phyloP scores from a whole-genome alignment of 1,140 invertebrate genomes.

The Leguminivora glycinivorella region DNA sequence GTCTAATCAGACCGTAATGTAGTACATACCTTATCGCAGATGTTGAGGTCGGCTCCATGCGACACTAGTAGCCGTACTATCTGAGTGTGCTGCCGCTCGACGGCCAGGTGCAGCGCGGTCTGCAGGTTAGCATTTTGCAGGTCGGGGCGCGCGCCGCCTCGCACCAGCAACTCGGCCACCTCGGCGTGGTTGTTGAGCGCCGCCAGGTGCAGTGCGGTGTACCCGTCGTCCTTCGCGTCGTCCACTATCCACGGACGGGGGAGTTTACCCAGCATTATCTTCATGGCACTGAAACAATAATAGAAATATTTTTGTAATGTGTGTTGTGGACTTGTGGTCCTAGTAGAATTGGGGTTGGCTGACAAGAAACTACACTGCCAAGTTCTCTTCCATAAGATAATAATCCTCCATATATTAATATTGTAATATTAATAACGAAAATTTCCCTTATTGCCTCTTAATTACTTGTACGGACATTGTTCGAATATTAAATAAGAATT shows the following conservation, averaged over 20 bases:
- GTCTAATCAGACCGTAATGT: neutral
- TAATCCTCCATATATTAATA: too few relatives aligned
- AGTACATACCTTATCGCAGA: constrained; percentile 88
- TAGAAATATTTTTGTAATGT: neutral
- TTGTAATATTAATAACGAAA: too few relatives aligned
- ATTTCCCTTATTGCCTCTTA: too few relatives aligned
- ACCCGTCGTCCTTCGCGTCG: constrained; percentile 98
- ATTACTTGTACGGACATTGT: neutral
- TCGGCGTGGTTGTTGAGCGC: constrained; percentile 98
- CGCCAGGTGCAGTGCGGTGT: constrained; percentile 96
- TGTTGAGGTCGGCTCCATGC: constrained; percentile 95
- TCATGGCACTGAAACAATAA: constrained; percentile 91
- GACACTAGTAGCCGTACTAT: constrained; percentile 95
- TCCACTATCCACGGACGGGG: constrained; percentile 98
- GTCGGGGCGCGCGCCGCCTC: constrained; percentile 95
- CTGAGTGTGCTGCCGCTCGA: constrained; percentile 96
- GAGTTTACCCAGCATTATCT: constrained; percentile 92
- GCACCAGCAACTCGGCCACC: constrained; percentile 94
- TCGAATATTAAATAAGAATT: neutral
- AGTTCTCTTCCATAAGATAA: too few relatives aligned
- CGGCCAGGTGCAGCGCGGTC: constrained; percentile 96
- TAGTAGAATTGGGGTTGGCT: neutral
- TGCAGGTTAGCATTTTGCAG: constrained; percentile 97
- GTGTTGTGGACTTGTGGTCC: too few relatives aligned
- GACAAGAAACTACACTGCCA: too few relatives aligned